Base-by-base conservation (phyloP, 30 jellyfish, hydroid and myxozoan species). In the Clytia hemisphaerica region DNA sequence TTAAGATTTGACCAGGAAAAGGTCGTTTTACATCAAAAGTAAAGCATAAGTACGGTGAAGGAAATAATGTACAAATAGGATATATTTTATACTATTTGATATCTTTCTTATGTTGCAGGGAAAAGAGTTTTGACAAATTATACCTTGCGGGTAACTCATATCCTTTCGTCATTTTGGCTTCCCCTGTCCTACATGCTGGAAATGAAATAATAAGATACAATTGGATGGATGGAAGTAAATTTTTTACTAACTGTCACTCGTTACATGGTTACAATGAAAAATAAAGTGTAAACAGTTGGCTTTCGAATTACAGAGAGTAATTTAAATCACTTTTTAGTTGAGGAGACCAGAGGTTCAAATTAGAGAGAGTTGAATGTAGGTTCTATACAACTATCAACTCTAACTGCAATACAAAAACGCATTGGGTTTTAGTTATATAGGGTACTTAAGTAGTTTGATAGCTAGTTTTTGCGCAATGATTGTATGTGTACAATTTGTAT, bases 141-240 rank as follows among this genome's bases (percentile, higher is more conserved):
- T 75, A 88, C 97, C 97, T 79, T 24, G 94, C 94, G 1, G 97
- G 97, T 31, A 88, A 81, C 45, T 81, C 78, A 53, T 88, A 88
- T 24, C 97, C 97, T 73, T 88, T 88, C 21, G 94, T 73, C 73
- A 88, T 44, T 50, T 88, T 88, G 2, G 94, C 94, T 70, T 88
- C 95, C 1, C 97, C 97, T n/a, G 97, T 88, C 28, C 97, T 80
- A 83, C 97, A 88, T 35, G 79, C 97, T 88, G 32, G 6, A 61
- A 34, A 61, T n/a, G n/a, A n/a, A n/a, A n/a, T n/a, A n/a, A n/a
- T n/a, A n/a, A n/a, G n/a, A 40, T 40, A n/a, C 10, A 40, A 40
- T 7, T 7, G n/a, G 15, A 40, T 10, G 10, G 10, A 40, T 7
- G n/a, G n/a, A 40, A 40, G n/a, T 40, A 40, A 40, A 40, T n/a